Evolutionary conservation across 2,113 vertebrate species (phyloP), one percentile per base, ranked within the genome.

Genomic region (Strix aluco): DNA sequence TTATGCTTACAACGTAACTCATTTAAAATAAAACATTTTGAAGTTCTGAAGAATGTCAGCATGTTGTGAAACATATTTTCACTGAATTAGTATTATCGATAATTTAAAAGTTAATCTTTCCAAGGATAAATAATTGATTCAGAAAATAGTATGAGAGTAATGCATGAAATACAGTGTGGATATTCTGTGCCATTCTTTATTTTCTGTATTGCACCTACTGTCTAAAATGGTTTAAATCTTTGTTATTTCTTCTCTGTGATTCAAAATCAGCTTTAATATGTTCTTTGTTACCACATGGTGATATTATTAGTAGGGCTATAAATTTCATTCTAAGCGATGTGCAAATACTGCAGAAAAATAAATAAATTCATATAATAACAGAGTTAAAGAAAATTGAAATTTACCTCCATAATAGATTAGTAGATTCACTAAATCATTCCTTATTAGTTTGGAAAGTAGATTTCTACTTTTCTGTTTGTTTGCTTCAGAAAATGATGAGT

Each of bases 81-180:
- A 74, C 80, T 95, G 96, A 96, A 96, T 96, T 97, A 92, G 86
- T 96, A 92, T 96, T 93, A 94, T 78, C 93, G 90, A 96, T 96
- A 96, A 92, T 98, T 97, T 97, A 97, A 97, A 97, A 97, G 90
- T 96, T 94, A 97, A 96, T 97, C 95, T 97, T 98, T 97, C 94
- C 13, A 49, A 46, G 88, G 78, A 57, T 96, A 94, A 86, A 82
- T 90, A 97, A 94, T 97, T 97, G 72, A 95, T 96, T 97, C 87
- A 96, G 83, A 95, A 94, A 95, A 95, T 81, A 96, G n/a, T 91
- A 74, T 90, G 86, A 75, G 40, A 96, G 67, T 97, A 97, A 83
- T 66, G 38, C 77, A 95, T 96, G 96, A 96, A 97, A 96, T 86
- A 93, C 90, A 54, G 8, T 15, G 8, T 69, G 93, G 70, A 57